A percentile compares a stretch with the other conserved stretches of the same genome.
phyloP scores from a whole-genome alignment of 1,140 invertebrate species.

The Danaus plexippus region DNA sequence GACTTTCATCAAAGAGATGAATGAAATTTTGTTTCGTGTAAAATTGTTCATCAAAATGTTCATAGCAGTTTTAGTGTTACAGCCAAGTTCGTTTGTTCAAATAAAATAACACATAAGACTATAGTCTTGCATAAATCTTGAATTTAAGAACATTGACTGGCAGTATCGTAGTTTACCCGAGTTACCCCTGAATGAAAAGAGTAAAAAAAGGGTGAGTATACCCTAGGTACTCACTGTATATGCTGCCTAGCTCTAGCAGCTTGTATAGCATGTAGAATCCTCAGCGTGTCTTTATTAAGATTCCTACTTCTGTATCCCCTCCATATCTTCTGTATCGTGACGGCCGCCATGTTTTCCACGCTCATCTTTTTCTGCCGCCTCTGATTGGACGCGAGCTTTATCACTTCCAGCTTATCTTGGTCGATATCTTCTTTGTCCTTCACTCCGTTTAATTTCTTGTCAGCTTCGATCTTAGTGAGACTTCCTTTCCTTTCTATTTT shows the following conservation, averaged over 20 bases:
- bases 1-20: no score
- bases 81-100: no score
- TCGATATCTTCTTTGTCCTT: slow-evolving; percentile 57
- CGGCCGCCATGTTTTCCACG: slow-evolving; percentile 74
- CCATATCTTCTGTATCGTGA: slow-evolving; percentile 91
- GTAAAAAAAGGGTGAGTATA: neutral
- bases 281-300: slow-evolving; percentile 79
- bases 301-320: slow-evolving; percentile 87
- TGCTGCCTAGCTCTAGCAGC: slow-evolving; percentile 87
- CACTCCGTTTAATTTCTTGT: slow-evolving; percentile 67
- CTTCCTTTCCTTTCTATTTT: slow-evolving; percentile 65
- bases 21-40: no score
- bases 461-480: slow-evolving; percentile 40
- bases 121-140: no score
- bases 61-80: no score
- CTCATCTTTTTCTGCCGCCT: slow-evolving; percentile 56
- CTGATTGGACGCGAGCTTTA: slow-evolving; percentile 57
- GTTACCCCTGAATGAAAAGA: neutral
- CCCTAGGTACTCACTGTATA: slow-evolving; percentile 78
- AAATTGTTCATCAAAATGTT: no score
- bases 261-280: slow-evolving; percentile 83
- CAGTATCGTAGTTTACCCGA: no score
- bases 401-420: slow-evolving; percentile 42
- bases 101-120: no score
- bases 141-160: no score